Conservation (phyloP, 2,797 vertebrate genomes). For the Varecia variegata region DNA sequence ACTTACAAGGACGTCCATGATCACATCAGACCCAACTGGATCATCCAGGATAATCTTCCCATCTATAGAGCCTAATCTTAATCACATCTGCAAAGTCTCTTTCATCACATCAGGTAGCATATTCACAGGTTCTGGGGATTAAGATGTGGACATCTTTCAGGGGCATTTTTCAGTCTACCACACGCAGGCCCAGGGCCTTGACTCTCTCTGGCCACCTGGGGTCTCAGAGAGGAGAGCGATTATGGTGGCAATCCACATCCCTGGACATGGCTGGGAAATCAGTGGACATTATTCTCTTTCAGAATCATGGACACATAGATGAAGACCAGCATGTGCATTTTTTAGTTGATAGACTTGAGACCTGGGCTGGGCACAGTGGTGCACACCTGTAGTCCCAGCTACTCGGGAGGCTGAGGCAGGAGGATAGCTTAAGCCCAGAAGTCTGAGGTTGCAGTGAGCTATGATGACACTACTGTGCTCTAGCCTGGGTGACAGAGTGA, state of each 20-base stretch:
- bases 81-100: neutral
- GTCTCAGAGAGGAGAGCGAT: neutral
- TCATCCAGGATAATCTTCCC: neutral
- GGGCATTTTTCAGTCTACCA: neutral
- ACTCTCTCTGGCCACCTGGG: neutral
- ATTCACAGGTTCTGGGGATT: neutral
- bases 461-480: neutral
- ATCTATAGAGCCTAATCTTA: neutral
- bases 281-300: neutral
- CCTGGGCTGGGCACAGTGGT: fast-evolving
- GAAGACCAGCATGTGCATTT: neutral
- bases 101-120: neutral
- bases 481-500: neutral
- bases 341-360: neutral
- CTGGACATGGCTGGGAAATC: neutral
- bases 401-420: neutral
- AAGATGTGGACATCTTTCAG: neutral
- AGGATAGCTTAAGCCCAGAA: neutral
- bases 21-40: neutral
- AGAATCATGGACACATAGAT: neutral
- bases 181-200: neutral
- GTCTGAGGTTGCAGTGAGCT: neutral
- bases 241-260: neutral
- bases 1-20: neutral
- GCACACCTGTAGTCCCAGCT: neutral